A percentile compares a stretch with the other conserved stretches of the same genome.
Evolutionary conservation across 2,797 vertebrate species (phyloP).

Genomic region (Arnoldichthys spilopterus): DNA sequence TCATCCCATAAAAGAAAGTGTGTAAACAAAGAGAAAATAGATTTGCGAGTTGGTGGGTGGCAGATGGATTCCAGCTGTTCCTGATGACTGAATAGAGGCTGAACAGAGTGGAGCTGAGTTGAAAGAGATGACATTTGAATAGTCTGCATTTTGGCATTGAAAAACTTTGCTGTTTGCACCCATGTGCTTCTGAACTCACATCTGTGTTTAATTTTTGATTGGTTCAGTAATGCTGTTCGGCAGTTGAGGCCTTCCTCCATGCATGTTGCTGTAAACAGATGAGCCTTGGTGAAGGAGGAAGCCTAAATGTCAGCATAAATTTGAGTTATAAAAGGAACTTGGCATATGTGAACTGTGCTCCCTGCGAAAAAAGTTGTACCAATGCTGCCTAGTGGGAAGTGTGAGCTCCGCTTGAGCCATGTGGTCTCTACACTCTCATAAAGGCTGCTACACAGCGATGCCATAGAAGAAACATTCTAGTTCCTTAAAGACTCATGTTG

Average conservation of each 20-base stretch:
- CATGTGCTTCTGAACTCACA: background rate
- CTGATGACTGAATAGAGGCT: background rate
- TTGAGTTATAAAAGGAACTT: background rate
- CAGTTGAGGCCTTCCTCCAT: background rate
- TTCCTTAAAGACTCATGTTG: no score
- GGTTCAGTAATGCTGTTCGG: background rate
- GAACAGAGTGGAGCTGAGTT: background rate
- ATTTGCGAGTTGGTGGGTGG: background rate
- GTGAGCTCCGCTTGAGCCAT: background rate
- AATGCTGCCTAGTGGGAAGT: no score
- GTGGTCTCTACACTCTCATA: background rate
- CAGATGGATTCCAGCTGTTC: constrained; percentile 23
- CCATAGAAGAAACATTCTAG: no score
- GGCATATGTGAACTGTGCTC: background rate
- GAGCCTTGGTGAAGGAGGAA: constrained; percentile 1
- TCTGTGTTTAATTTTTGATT: background rate
- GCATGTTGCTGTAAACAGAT: background rate
- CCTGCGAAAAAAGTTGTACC: no score
- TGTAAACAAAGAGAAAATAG: background rate
- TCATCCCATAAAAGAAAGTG: background rate
- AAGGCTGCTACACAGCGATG: no score
- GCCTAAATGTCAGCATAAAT: background rate
- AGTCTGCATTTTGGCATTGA: constrained; percentile 13
- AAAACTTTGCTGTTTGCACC: background rate
- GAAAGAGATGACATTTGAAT: constrained; percentile 22